A percentile compares a stretch with the other conserved stretches of the same genome.
phyloP scores from a whole-genome alignment of 1,140 invertebrate species.

The Drosophila sechellia region DNA sequence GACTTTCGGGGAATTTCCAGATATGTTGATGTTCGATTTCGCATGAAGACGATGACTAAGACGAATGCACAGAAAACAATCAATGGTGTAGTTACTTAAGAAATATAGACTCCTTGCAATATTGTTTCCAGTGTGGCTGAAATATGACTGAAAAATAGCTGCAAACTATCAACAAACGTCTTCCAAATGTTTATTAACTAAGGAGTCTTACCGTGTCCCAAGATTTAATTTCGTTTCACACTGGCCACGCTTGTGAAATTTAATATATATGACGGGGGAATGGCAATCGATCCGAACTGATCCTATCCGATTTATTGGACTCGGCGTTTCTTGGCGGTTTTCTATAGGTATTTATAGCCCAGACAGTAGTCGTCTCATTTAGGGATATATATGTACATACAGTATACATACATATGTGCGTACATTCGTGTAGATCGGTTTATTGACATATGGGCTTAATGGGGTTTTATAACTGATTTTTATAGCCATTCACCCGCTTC shows the following conservation, averaged over 20 bases:
- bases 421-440: background rate
- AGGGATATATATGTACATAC: constrained; percentile 20
- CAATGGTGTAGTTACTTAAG: background rate
- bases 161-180: constrained; percentile 7
- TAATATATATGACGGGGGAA: constrained; percentile 3
- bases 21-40: constrained; percentile 25
- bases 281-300: background rate
- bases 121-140: background rate
- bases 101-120: background rate
- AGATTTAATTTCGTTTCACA: too few relatives aligned
- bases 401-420: too few relatives aligned
- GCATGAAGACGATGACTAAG: constrained; percentile 29
- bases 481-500: constrained; percentile 17
- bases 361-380: constrained; percentile 21
- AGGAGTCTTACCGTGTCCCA: too few relatives aligned
- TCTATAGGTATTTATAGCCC: constrained; percentile 36
- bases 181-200: constrained; percentile 52
- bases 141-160: too few relatives aligned
- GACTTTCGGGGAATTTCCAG: constrained; percentile 39
- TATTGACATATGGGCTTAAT: constrained; percentile 29
- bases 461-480: constrained; percentile 47
- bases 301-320: constrained; percentile 34
- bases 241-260: constrained; percentile 38
- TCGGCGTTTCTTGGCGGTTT: constrained; percentile 18
- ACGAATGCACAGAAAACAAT: constrained; percentile 2